Percentiles rank a stretch among this genome's conserved stretches.
phyloP scores from a whole-genome alignment of 2,113 vertebrate genomes.

The Falcunculus frontatus region DNA sequence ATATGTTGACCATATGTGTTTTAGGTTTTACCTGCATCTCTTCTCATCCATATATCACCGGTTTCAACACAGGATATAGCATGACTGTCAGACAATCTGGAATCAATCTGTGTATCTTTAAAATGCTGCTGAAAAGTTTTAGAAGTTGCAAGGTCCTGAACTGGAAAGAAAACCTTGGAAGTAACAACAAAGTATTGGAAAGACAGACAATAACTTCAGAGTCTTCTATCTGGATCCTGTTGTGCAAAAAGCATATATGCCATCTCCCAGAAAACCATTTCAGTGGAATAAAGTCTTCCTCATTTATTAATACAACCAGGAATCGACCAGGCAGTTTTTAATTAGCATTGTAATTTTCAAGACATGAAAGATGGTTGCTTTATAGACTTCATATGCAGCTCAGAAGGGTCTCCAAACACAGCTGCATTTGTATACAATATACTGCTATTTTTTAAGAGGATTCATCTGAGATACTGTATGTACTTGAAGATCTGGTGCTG shows the following conservation, averaged over 20 bases:
- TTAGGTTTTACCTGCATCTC: constrained; percentile 51
- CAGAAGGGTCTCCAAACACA: constrained; percentile 47
- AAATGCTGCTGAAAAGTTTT: constrained; percentile 58
- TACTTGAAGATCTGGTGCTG: constrained; percentile 59
- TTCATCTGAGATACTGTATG: constrained; percentile 41
- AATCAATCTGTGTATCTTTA: constrained; percentile 67
- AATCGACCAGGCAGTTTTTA: constrained; percentile 31
- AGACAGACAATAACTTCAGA: constrained; percentile 20
- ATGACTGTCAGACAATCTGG: constrained; percentile 56
- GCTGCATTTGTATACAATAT: constrained; percentile 14
- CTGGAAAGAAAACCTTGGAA: constrained; percentile 52
- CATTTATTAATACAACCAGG: constrained; percentile 44
- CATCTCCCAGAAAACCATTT: constrained; percentile 31
- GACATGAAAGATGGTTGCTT: constrained; percentile 37
- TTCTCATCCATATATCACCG: constrained; percentile 38
- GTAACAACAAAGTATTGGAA: constrained; percentile 56
- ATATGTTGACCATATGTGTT: constrained; percentile 54
- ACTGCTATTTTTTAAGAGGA: constrained; percentile 62
- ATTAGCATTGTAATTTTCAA: constrained; percentile 55
- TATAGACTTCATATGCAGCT: constrained; percentile 70
- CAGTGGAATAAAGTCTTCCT: constrained; percentile 14
- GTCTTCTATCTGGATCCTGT: constrained; percentile 36
- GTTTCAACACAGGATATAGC: constrained; percentile 52
- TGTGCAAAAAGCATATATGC: neutral
- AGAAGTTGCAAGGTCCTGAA: constrained; percentile 58